Evolutionary conservation across 2,888 invertebrate species (phyloP), one percentile per base, ranked within the genome.

Genomic region (Meiosimyza platycephala): DNA sequence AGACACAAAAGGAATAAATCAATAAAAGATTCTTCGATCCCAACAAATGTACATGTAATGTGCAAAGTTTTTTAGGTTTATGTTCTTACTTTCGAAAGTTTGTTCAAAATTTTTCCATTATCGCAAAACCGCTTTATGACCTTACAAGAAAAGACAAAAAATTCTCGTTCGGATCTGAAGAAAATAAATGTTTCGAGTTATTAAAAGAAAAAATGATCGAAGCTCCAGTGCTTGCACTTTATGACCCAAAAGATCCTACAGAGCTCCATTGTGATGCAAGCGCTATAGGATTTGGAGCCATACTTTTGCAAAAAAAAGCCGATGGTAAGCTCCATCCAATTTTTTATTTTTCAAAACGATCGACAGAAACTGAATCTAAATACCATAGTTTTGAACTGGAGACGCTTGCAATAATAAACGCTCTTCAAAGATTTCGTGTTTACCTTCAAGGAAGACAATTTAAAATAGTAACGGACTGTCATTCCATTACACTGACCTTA

Each of bases 71-170:
- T 69, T 28, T 75, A 15, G 75, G 74, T 3, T 55, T 75, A 11
- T 70, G 55, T 54, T 75, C 67, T 9, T 77, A 76, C 9, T 76
- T 76, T 47, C 57, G 76, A 12, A 72, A 72, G 52, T 77, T 78
- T 60, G 60, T 78, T 5, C 57, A 73, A 65, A 65, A 71, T 50
- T 78, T 75, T 62, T 75, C 74, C 0, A 51, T 67, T 4, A 65
- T 76, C 0, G 75, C 74, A 1, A 72, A 74, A 28, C 74, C 73
- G 2, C 54, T 76, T 0, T 72, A 72, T 54, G 72, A 77, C n/a
- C 47, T 78, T 6, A 75, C 57, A 2, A 72, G 60, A 13, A 77
- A 77, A 57, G 57, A 74, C 6, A 77, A 22, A 33, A 65, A 50
- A 55, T 76, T 76, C 64, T 16, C 22, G 9, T 78, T 79, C 60